A percentile compares a stretch with the other conserved stretches of the same genome.
Conservation (phyloP, 92 coral and sea anemone species). For the Epizoanthus illoricatus region DNA sequence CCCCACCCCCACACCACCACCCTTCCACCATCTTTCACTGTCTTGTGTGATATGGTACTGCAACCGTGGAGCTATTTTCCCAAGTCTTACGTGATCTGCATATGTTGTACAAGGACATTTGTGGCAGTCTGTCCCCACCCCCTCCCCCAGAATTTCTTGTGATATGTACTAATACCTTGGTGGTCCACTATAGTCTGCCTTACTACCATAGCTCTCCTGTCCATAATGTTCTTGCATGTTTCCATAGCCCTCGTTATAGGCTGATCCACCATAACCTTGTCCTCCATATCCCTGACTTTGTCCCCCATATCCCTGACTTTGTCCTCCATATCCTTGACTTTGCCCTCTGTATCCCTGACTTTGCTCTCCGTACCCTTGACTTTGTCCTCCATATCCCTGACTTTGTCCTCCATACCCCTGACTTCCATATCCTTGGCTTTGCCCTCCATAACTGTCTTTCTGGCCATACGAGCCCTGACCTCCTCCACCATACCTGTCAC, state of each 20-base stretch:
- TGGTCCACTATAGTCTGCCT: background rate
- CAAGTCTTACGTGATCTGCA: too few species aligned
- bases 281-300: background rate
- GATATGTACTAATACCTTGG: background rate
- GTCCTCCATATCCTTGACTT: background rate
- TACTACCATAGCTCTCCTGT: background rate
- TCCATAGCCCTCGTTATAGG: constrained; percentile 13
- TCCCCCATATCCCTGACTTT: background rate
- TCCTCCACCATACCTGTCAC: constrained; percentile 4
- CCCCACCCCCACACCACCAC: too few species aligned
- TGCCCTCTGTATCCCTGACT: background rate
- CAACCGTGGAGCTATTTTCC: too few species aligned
- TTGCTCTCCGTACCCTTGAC: background rate
- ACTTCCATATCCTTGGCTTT: constrained; percentile 13
- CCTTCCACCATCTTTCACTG: too few species aligned
- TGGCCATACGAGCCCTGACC: constrained; percentile 1
- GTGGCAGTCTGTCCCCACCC: too few species aligned
- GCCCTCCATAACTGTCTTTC: constrained; percentile 23
- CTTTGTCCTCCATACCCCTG: background rate
- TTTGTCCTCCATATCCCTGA: background rate
- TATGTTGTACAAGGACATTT: too few species aligned
- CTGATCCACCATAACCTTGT: constrained; percentile 11
- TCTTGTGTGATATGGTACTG: too few species aligned
- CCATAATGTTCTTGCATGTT: background rate
- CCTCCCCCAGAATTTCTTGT: too few species aligned